Evolutionary conservation across 2,113 vertebrate genomes (phyloP).

Genomic region (Elaphurus davidianus): DNA sequence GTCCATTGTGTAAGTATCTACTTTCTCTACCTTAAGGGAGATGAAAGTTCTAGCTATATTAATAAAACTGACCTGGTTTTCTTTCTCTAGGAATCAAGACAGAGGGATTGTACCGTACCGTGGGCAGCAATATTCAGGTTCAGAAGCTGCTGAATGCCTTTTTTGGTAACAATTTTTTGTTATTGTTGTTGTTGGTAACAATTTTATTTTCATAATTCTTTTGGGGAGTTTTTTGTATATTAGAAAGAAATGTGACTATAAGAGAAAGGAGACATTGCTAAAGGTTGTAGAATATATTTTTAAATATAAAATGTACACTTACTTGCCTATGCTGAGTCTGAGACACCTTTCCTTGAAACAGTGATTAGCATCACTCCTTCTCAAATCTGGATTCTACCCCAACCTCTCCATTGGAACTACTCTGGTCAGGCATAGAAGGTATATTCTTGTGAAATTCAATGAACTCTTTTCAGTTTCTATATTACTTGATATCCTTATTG

Average conservation of each 20-base stretch:
- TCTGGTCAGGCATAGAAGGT: background rate
- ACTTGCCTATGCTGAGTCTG: background rate
- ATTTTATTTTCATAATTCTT: conserved; percentile 38
- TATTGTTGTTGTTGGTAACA: conserved; percentile 85
- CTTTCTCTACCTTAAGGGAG: background rate
- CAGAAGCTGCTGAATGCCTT: conserved; percentile 96
- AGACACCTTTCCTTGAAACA: conserved; percentile 2
- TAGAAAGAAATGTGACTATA: background rate
- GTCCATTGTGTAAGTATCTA: background rate
- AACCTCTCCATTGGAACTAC: background rate
- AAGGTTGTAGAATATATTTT: background rate
- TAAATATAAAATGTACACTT: background rate
- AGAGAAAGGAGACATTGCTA: background rate
- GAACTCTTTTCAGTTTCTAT: background rate
- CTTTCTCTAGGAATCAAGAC: conserved; percentile 86
- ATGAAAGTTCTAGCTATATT: background rate
- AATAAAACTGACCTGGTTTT: conserved; percentile 32
- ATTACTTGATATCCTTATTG: background rate
- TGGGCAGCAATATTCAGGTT: conserved; percentile 98
- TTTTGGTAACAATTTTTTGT: conserved; percentile 88
- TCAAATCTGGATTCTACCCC: background rate
- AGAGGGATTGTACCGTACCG: conserved; percentile 95
- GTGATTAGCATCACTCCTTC: background rate
- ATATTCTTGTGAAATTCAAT: background rate
- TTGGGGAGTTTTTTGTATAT: background rate